These are phyloP conservation scores for Thinocorus orbignyianus DNA, from an alignment of 2,113 vertebrate genomes.

Conservation along the genomic window DNA sequence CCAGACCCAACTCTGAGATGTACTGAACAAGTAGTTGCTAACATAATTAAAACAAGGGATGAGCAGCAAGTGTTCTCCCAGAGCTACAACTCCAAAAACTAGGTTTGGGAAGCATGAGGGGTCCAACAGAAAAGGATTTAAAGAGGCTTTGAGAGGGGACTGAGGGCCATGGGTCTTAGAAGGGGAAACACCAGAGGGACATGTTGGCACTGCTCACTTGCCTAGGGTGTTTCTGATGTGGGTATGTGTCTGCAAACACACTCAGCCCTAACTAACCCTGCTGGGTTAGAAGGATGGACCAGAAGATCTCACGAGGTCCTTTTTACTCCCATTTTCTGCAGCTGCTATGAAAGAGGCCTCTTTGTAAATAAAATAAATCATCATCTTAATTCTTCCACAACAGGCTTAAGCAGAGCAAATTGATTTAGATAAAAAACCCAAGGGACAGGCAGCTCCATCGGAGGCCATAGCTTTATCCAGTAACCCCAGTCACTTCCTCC, in stretches of 20 bases:
- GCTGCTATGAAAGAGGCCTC: neutral
- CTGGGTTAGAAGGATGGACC: neutral
- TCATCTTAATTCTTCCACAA: neutral
- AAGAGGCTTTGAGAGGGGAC: fast-evolving
- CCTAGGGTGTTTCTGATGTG: neutral
- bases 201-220: neutral
- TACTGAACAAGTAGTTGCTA: neutral
- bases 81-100: neutral
- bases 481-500: neutral
- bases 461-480: constrained; percentile 20
- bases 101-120: neutral
- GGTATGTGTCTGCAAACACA: neutral
- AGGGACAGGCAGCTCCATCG: neutral
- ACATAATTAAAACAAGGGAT: neutral
- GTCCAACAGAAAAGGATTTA: neutral
- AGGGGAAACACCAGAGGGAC: neutral
- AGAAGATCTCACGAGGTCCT: neutral
- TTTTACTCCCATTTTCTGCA: neutral
- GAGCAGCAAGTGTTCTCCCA: neutral
- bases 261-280: neutral
- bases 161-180: neutral
- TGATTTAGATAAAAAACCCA: constrained; percentile 35
- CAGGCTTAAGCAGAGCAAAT: neutral
- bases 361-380: constrained; percentile 11
- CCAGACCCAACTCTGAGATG: fast-evolving